phyloP scores from a whole-genome alignment of 1,140 invertebrate species.

The Aplysia californica region DNA sequence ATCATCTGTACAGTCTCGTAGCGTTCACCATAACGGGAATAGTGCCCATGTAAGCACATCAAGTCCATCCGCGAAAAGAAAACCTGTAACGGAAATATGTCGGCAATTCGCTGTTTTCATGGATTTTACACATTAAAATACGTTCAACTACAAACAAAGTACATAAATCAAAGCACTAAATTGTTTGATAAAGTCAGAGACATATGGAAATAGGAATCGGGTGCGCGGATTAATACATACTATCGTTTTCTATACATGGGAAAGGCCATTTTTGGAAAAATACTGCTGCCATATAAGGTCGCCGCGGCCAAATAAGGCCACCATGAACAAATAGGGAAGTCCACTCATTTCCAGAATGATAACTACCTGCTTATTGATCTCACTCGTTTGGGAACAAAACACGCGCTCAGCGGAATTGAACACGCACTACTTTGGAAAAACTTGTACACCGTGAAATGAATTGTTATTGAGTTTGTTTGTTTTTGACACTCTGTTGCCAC shows the following conservation, averaged over 20 bases:
- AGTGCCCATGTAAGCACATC: slow-evolving; percentile 5
- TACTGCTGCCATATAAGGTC: slow-evolving; percentile 58
- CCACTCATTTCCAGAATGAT: too few relatives aligned
- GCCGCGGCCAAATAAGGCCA: slow-evolving; percentile 63
- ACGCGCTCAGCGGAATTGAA: too few relatives aligned
- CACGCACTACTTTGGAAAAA: too few relatives aligned
- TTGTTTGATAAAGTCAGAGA: not conserved
- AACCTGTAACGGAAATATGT: not conserved
- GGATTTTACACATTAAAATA: not conserved
- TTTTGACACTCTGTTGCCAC: too few relatives aligned
- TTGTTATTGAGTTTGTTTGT: too few relatives aligned
- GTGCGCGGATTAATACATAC: slow-evolving; percentile 4
- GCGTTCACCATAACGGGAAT: slow-evolving; percentile 50
- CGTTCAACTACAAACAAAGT: too few relatives aligned
- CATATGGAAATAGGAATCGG: not conserved
- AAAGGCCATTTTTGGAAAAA: not conserved
- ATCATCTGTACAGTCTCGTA: slow-evolving; percentile 37
- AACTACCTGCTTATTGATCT: too few relatives aligned
- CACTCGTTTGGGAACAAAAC: too few relatives aligned
- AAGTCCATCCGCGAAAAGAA: not conserved
- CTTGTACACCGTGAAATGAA: too few relatives aligned
- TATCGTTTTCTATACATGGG: slow-evolving; percentile 9
- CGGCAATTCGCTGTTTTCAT: too few relatives aligned
- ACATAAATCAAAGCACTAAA: not conserved
- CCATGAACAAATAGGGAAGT: slow-evolving; percentile 23